Evolutionary conservation across 1,140 invertebrate species (phyloP), one percentile per base, ranked within the genome.

Genomic region (Aphaenogaster floridana): DNA sequence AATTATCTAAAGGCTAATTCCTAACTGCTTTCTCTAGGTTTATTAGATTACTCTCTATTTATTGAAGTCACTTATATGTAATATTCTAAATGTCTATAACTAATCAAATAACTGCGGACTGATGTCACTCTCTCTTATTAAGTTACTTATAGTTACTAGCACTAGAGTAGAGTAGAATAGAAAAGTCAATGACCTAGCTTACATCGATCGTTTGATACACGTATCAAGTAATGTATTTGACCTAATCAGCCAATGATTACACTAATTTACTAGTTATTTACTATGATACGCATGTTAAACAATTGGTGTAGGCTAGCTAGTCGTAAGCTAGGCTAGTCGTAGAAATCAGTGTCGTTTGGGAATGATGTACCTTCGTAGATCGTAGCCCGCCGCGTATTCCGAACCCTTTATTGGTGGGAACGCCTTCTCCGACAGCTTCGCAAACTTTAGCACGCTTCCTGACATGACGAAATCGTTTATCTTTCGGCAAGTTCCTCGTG

Each of bases 301-400:
- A 28, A 28, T 28, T 28, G 28, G 28, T 28, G 28, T 28, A 28
- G 0, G 21, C 21, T 28, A 28, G 21, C 21, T 28, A 28, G 21
- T 28, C 21, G 21, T 28, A 28, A 28, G 28, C 28, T 28, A 28
- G 28, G 28, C 28, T 28, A 28, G 28, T 28, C 28, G 28, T 36
- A 21, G 6, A 5, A 57, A 83, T 63, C 11, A 42, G 17, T 28
- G 36, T 48, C 7, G 0, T 21, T 59, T 21, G 48, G 34, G 8
- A 45, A 80, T 42, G 6, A 86, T 39, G 7, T 89, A 95, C 97
- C 98, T 98, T 95, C 97, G 97, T 45, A 99, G 95, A 96, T 99
- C 99, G 91, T 97, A 98, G 39, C 99, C 99, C 86, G 99, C 99
- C 59, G 99, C 98, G 80, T 96, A 96, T 79, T 96, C 96, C 0